A percentile compares a stretch with the other conserved stretches of the same genome.
Evolutionary conservation across 2,888 invertebrate species (phyloP).

Genomic region (Gari tellinella): DNA sequence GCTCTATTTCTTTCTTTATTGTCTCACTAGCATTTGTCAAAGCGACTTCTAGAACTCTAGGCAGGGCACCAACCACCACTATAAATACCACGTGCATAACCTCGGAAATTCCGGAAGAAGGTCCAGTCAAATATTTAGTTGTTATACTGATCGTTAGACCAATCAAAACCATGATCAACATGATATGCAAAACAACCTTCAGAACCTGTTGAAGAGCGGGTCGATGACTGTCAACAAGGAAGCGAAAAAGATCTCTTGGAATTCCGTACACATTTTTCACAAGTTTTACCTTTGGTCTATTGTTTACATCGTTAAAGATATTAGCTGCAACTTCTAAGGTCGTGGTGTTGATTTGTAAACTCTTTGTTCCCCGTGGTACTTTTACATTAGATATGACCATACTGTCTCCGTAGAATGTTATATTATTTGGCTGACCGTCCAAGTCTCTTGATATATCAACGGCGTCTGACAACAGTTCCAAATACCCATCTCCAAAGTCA

Average conservation of each 20-base stretch:
- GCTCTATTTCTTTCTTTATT: conserved; percentile 25
- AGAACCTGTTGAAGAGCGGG: conserved; percentile 39
- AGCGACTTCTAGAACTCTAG: conserved; percentile 29
- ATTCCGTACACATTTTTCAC: conserved; percentile 28
- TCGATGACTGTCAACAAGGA: conserved; percentile 24
- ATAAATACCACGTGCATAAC: conserved; percentile 57
- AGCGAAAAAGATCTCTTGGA: conserved; percentile 33
- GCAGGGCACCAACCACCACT: conserved; percentile 42
- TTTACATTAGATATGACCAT: conserved; percentile 32
- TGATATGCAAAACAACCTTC: conserved; percentile 27
- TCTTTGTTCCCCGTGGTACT: conserved; percentile 3
- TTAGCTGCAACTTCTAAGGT: conserved; percentile 21
- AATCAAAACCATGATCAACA: conserved; percentile 28
- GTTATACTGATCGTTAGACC: conserved; percentile 29
- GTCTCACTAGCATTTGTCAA: conserved; percentile 18
- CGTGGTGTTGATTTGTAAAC: conserved; percentile 16
- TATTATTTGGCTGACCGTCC: conserved; percentile 19
- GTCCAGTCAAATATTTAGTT: conserved; percentile 13
- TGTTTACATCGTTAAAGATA: conserved; percentile 4
- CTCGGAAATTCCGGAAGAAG: conserved; percentile 44
- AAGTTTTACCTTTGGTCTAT: conserved; percentile 6
- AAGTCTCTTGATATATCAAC: conserved; percentile 33
- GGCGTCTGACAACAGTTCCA: conserved; percentile 30
- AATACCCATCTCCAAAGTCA: conserved; percentile 34
- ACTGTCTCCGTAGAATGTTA: conserved; percentile 7